These are phyloP conservation scores for Prostheceraeus crozeri DNA, from an alignment of 2,888 invertebrate genomes.

Conservation along the genomic window DNA sequence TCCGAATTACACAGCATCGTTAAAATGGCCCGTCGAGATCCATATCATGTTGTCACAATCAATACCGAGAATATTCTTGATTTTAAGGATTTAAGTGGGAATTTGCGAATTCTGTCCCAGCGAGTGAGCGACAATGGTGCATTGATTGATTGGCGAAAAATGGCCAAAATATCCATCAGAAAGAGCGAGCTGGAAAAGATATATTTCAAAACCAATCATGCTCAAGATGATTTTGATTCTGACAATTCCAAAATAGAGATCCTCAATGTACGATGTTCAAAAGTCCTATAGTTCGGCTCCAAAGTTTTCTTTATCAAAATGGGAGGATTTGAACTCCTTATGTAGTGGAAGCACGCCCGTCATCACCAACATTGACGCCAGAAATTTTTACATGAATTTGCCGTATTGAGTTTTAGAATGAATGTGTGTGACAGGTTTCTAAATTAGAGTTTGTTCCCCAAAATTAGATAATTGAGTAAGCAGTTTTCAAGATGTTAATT, in stretches of 20 bases:
- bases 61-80: conserved; percentile 6
- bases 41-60: not conserved
- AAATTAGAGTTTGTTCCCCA: no score
- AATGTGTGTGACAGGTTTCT: no score
- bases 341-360: not conserved
- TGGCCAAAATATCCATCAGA: not conserved
- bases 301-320: not conserved
- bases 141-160: conserved; percentile 4
- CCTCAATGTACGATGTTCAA: not conserved
- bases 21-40: not conserved
- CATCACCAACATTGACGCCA: no score
- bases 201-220: conserved; percentile 15
- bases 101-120: conserved; percentile 1
- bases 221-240: not conserved
- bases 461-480: no score
- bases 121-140: not conserved
- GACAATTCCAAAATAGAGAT: not conserved
- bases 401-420: no score
- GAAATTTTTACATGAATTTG: no score
- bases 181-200: conserved; percentile 7
- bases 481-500: no score
- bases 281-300: not conserved
- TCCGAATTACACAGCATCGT: not conserved
- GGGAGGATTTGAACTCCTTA: conserved; percentile 1
- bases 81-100: not conserved